Conservation (phyloP, 2,797 vertebrate species). For the Scolopax rusticola region DNA sequence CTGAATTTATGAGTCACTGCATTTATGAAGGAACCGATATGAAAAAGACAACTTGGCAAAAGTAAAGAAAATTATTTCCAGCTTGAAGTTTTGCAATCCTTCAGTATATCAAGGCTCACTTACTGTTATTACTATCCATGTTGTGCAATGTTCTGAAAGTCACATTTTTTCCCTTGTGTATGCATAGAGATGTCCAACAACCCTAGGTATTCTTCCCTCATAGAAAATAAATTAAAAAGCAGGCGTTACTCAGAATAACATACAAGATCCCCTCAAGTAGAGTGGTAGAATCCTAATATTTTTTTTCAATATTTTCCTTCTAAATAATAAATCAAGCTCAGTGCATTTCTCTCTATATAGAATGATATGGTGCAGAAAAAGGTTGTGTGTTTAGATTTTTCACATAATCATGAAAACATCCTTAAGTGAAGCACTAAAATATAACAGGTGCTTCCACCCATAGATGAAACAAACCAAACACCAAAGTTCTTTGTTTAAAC, state of each 20-base stretch:
- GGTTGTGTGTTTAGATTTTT: conserved; percentile 17
- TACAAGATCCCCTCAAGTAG: conserved; percentile 62
- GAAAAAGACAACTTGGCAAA: conserved; percentile 64
- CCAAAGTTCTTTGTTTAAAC: not conserved
- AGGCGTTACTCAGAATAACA: conserved; percentile 45
- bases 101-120: conserved; percentile 61
- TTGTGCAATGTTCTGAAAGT: conserved; percentile 66
- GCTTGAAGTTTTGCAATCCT: conserved; percentile 59
- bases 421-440: not conserved
- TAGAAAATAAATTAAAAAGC: conserved; percentile 67
- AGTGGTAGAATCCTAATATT: conserved; percentile 52
- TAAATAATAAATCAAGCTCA: conserved; percentile 70
- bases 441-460: conserved; percentile 1
- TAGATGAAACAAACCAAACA: not conserved
- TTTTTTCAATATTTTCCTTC: conserved; percentile 66
- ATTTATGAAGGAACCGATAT: conserved; percentile 66
- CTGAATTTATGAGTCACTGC: conserved; percentile 71
- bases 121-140: conserved; percentile 62
- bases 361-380: conserved; percentile 1
- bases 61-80: conserved; percentile 49
- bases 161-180: conserved; percentile 65
- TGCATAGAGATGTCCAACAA: conserved; percentile 55
- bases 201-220: conserved; percentile 65
- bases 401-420: conserved; percentile 22
- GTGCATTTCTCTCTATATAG: not conserved